A percentile compares a stretch with the other conserved stretches of the same genome.
Conservation (phyloP, 2,888 invertebrate species). For the Aethes cnicana region DNA sequence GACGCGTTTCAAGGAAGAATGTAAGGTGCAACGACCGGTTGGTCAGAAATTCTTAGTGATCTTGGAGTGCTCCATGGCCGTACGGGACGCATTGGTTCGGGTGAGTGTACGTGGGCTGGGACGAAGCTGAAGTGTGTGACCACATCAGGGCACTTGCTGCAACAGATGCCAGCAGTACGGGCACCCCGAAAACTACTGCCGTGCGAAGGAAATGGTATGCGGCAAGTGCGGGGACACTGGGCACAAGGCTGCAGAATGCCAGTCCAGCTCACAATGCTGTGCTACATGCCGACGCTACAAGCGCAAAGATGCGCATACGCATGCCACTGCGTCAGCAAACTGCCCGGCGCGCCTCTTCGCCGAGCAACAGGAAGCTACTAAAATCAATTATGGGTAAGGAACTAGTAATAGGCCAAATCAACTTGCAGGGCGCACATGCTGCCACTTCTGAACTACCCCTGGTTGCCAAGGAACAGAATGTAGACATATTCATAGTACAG, state of each 20-base stretch:
- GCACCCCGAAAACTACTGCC: constrained; percentile 41
- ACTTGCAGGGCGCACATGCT: constrained; percentile 20
- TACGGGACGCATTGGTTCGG: constrained; percentile 23
- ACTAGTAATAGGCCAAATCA: constrained; percentile 13
- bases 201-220: constrained; percentile 25
- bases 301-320: constrained; percentile 5
- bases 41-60: constrained; percentile 2
- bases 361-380: constrained; percentile 1
- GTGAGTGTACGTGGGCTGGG: constrained; percentile 33
- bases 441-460: constrained; percentile 22
- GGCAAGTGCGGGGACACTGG: constrained; percentile 37
- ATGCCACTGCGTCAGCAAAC: constrained; percentile 30
- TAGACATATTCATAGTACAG: constrained; percentile 30
- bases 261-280: background rate
- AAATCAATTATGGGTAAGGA: constrained; percentile 27
- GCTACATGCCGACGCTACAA: constrained; percentile 39
- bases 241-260: constrained; percentile 30
- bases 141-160: constrained; percentile 35
- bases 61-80: constrained; percentile 25
- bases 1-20: background rate
- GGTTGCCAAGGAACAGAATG: background rate
- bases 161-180: constrained; percentile 45
- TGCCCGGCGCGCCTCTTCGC: constrained; percentile 37
- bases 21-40: constrained; percentile 2
- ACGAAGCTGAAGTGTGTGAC: constrained; percentile 23